Conservation (phyloP, 2,888 invertebrate species). For the Synanthedon andrenaeformis region DNA sequence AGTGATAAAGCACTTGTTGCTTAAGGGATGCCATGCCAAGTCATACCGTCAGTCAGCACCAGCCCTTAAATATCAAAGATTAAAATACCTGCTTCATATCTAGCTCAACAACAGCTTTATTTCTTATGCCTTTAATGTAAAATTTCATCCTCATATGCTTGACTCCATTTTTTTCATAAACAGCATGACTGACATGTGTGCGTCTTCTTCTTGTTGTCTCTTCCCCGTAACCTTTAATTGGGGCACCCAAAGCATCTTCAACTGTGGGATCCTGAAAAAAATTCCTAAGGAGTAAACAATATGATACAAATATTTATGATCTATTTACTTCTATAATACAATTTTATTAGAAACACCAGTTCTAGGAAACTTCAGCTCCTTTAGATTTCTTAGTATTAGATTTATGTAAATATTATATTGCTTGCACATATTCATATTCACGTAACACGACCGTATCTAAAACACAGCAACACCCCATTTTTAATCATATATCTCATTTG, state of each 20-base stretch:
- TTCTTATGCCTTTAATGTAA: conserved; percentile 85
- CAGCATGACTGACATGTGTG: conserved; percentile 84
- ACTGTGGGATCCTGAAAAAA: conserved; percentile 74
- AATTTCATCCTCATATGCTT: conserved; percentile 91
- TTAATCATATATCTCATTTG: too few relatives aligned
- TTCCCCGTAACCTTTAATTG: conserved; percentile 91
- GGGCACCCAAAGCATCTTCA: conserved; percentile 86
- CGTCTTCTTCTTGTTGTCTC: conserved; percentile 85
- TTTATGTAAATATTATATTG: too few relatives aligned
- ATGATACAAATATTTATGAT: background rate
- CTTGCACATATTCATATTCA: too few relatives aligned
- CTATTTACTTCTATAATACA: background rate
- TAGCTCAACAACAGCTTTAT: conserved; percentile 85
- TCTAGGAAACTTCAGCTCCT: too few relatives aligned
- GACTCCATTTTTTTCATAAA: conserved; percentile 80
- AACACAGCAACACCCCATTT: too few relatives aligned
- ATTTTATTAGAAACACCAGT: background rate
- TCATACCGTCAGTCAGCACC: too few relatives aligned
- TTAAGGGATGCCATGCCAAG: too few relatives aligned
- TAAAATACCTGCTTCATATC: conserved; percentile 83
- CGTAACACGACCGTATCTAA: too few relatives aligned
- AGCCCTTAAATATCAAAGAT: too few relatives aligned
- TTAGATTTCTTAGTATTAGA: too few relatives aligned
- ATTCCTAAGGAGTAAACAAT: background rate
- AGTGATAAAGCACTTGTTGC: too few relatives aligned